A percentile compares a stretch with the other conserved stretches of the same genome.
Evolutionary conservation across 2,113 vertebrate genomes (phyloP).

Genomic region (Leiothrix lutea): DNA sequence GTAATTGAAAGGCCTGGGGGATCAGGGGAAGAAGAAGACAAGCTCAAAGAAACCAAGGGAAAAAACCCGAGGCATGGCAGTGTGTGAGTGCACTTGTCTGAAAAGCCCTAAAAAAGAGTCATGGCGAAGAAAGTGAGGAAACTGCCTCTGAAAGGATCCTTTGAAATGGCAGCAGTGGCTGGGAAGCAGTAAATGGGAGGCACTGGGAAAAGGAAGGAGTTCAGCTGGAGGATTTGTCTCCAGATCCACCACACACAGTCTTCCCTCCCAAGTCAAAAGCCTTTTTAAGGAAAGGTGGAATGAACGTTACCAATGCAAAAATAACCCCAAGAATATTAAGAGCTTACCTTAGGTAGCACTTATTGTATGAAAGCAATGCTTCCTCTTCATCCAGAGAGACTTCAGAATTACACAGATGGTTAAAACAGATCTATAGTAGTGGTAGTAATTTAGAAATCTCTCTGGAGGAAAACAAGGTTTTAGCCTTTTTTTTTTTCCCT

Average conservation of each 20-base stretch:
- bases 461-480: conserved; percentile 27
- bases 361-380: neutral
- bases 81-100: neutral
- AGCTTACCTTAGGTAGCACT: neutral
- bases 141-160: conserved; percentile 21
- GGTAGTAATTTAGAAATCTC: conserved; percentile 44
- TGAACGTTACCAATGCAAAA: neutral
- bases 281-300: neutral
- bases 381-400: neutral
- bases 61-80: neutral
- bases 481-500: neutral
- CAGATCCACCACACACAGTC: neutral
- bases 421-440: conserved; percentile 31
- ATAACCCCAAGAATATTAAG: neutral
- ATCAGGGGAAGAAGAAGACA: neutral
- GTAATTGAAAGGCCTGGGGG: conserved; percentile 22
- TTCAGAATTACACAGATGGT: conserved; percentile 36
- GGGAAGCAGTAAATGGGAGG: neutral
- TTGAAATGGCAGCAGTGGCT: neutral
- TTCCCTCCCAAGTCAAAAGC: neutral
- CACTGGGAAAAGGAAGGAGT: neutral
- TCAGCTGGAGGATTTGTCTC: neutral
- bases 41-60: conserved; percentile 32
- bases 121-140: conserved; percentile 10
- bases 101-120: conserved; percentile 7